Conservation (phyloP, 1,140 invertebrate genomes). For the Andricus grossulariae region DNA sequence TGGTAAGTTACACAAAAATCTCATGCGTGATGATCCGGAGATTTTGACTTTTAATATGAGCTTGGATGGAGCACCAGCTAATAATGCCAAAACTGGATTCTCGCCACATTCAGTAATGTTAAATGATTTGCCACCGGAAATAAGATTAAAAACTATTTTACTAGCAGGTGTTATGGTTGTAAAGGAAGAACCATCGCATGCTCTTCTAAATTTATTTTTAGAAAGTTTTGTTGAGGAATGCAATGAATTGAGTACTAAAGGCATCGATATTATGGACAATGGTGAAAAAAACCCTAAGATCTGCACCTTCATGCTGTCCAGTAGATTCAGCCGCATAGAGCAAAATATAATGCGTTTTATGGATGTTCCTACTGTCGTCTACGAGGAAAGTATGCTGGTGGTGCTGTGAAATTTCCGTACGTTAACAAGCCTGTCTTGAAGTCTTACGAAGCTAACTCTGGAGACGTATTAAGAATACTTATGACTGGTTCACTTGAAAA, state of each 20-base stretch:
- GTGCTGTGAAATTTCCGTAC: rapidly evolving
- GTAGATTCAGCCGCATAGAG: slow-evolving; percentile 44
- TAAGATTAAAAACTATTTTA: slow-evolving; percentile 37
- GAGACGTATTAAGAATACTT: no score
- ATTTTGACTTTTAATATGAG: slow-evolving; percentile 36
- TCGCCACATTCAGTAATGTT: slow-evolving; percentile 39
- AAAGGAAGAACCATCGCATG: slow-evolving; percentile 23
- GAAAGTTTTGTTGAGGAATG: slow-evolving; percentile 31
- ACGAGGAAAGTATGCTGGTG: no score
- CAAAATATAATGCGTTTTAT: slow-evolving; percentile 39
- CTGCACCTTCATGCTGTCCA: slow-evolving; percentile 36
- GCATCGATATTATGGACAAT: background rate
- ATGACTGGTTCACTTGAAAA: no score
- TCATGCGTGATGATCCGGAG: background rate
- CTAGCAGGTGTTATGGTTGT: slow-evolving; percentile 36
- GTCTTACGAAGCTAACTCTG: no score
- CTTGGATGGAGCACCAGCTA: slow-evolving; percentile 38
- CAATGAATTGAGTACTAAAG: slow-evolving; percentile 26
- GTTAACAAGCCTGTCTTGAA: no score
- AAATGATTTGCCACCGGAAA: slow-evolving; percentile 35
- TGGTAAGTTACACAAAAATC: background rate
- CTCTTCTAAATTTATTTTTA: slow-evolving; percentile 36
- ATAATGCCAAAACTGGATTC: slow-evolving; percentile 36
- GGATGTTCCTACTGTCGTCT: no score
- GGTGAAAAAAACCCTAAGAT: background rate